These are phyloP conservation scores for Spodoptera frugiperda DNA, from an alignment of 1,140 invertebrate genomes.

Conservation along the genomic window DNA sequence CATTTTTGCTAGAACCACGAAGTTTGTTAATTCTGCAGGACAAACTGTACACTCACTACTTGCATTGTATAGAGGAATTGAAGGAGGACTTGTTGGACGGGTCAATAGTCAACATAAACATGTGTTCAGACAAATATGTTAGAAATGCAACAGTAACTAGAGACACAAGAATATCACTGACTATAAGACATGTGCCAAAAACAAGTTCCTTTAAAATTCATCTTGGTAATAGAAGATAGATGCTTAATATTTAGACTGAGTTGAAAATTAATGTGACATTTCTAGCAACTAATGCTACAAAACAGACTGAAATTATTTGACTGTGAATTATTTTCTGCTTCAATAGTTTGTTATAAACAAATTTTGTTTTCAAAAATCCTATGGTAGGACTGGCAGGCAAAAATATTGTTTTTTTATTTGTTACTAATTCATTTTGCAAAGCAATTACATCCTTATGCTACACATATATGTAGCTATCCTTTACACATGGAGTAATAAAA, in stretches of 20 bases:
- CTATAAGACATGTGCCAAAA: conserved; percentile 97
- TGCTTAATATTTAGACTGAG: conserved; percentile 55
- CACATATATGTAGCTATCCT: too few species aligned
- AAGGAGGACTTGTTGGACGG: conserved; percentile 90
- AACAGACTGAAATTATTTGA: background rate
- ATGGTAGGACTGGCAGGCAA: too few species aligned
- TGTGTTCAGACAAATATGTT: conserved; percentile 86
- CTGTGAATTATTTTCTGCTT: background rate
- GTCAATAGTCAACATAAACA: conserved; percentile 89
- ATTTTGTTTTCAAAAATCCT: too few species aligned
- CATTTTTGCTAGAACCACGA: conserved; percentile 93
- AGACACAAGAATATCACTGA: conserved; percentile 94
- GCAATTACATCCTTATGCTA: too few species aligned
- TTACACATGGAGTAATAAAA: background rate
- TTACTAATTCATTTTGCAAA: too few species aligned
- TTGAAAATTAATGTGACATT: background rate
- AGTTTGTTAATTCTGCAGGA: conserved; percentile 95
- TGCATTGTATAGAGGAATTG: conserved; percentile 96
- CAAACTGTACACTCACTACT: conserved; percentile 93
- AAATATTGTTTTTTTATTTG: background rate
- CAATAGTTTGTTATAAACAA: too few species aligned
- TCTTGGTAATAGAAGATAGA: conserved; percentile 90
- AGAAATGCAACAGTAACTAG: conserved; percentile 88
- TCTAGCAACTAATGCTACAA: background rate
- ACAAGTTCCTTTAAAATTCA: conserved; percentile 88